Evolutionary conservation across 1,140 invertebrate species (phyloP), one percentile per base, ranked within the genome.

Genomic region (Chionoecetes opilio): DNA sequence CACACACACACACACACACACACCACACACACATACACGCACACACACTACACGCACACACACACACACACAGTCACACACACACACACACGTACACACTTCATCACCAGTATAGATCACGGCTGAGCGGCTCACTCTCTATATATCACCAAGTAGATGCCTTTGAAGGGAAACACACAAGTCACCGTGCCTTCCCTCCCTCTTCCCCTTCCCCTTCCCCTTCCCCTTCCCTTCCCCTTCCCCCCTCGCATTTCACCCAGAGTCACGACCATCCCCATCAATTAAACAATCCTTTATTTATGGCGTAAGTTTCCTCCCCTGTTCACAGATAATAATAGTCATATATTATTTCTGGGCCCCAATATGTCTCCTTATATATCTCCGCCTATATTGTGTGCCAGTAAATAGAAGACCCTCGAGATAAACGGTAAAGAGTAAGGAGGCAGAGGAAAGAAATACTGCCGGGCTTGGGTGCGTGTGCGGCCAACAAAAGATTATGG

Each of bases 281-380:
- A 91, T 91, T 75, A 91, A 75, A 38, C 31, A 91, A 63, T 91
- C 38, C 89, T 75, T 75, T 75, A 91, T 91, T 75, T 91, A 91
- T 38, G 31, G 46, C 88, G 21, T 75, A 75, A 75, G 63, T 38
- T 88, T 41, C 35, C 86, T 88, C 86, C 86, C 35, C 86, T 88
- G 32, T 88, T 38, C 86, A 88, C 35, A 88, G 86, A 88, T 88
- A 88, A 37, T 37, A 35, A 37, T 37, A 88, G 3, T 88, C 35
- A 88, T 88, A 29, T 37, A 35, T 88, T 88, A 88, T 88, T 88
- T 38, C n/a, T n/a, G n/a, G 35, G 35, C 35, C 86, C 26, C 86
- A 88, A 88, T 88, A 88, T 38, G n/a, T 37, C 35, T 9, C 35
- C 86, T 88, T 41, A 35, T 88, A 88, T 88, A 88, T 35, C 86